Evolutionary conservation across 1,140 invertebrate genomes (phyloP), one percentile per base, ranked within the genome.

Genomic region (Phthorimaea operculella): DNA sequence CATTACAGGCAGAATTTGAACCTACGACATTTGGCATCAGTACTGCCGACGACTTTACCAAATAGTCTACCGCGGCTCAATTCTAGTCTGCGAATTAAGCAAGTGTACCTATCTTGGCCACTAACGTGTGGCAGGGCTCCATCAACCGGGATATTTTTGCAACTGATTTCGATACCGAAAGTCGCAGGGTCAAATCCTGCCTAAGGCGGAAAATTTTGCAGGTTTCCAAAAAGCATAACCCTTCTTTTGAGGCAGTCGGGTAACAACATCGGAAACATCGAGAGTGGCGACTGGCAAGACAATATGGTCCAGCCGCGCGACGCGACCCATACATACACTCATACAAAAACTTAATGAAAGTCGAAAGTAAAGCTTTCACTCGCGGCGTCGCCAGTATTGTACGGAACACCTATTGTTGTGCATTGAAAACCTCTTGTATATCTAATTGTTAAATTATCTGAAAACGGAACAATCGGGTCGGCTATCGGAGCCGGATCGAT

Each of bases 301-400:
- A 78, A 79, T 80, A 80, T 80, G 76, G 73, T 59, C 63, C 67
- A 70, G 72, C 64, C 68, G 65, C 64, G 21, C 6, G 21, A 6
- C 6, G 21, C 21, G 21, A 28, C 55, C 70, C 73, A 79, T 79
- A 77, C 78, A 80, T 68, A 79, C 64, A 68, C 68, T 75, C 64
- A 71, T 64, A 81, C 76, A 84, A 84, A 84, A 83, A 81, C 75
- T 70, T 70, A 79, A 83, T 74, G 80, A 80, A 82, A 82, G 80
- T 82, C 71, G 81, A 84, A 80, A 84, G 81, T 77, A 66, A 70
- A 69, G 76, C 81, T 84, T 84, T 84, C 81, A 83, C 81, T 84
- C 72, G 21, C 21, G 6, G 21, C 21, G 76, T 71, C 70, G 70
- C 55, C 74, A 62, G 66, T 67, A 74, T 76, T 73, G 80, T 79